Evolutionary conservation across 1,140 invertebrate genomes (phyloP), one percentile per base, ranked within the genome.

Genomic region (Cotesia chilonis): DNA sequence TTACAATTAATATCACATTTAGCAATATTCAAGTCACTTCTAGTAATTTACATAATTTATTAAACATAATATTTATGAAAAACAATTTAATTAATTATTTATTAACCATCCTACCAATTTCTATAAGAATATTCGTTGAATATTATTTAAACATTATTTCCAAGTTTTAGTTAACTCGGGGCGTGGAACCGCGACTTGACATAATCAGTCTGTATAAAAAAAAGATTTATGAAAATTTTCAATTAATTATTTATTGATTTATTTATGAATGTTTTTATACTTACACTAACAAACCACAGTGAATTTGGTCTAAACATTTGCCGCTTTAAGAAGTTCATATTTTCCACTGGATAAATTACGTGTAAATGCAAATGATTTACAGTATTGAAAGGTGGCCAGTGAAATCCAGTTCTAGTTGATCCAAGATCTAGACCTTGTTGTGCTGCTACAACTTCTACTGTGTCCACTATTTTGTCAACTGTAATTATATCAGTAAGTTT

Each of bases 371-470:
- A 87, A 87, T 98, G 96, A 64, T 87, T 83, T 0, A 98, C 89
- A 5, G 91, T 92, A 63, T 93, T 92, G 83, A 97, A 97, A 0
- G 96, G 96, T 20, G 96, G 95, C 92, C 94, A 94, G 81, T 98
- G 96, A 83, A 96, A 98, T 1, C 96, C 96, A 61, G 94, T 90
- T 55, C 93, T 89, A 3, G 87, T 87, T 78, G 92, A 90, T 3
- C 84, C 79, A 3, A 88, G 66, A 70, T 90, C 80, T 12, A 90
- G 82, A 37, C 84, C 86, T 72, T 90, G 84, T 37, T 90, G 85
- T 63, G 83, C 76, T 4, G 91, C 74, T 35, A 91, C 83, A 74
- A 88, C 79, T 80, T 91, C 85, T 2, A 89, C 89, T 41, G 89
- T 88, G 7, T 84, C 74, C 14, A 93, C 78, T 78, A 94, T 83